phyloP scores from a whole-genome alignment of 2,888 invertebrate genomes.

The Hydraecia micacea region DNA sequence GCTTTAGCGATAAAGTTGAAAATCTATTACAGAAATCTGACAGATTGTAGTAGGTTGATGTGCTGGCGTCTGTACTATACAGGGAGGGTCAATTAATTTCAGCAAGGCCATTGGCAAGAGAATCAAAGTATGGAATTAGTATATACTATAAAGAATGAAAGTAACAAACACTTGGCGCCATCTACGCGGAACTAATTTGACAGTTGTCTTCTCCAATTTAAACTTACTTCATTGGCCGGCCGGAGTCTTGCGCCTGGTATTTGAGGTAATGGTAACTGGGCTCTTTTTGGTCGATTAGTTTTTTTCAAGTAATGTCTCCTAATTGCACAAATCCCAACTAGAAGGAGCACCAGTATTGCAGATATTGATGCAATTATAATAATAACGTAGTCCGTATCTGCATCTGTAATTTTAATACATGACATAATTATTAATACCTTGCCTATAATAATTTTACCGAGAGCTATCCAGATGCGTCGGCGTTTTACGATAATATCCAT shows the following conservation, averaged over 20 bases:
- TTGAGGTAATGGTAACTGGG: slow-evolving; percentile 12
- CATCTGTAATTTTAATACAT: slow-evolving; percentile 5
- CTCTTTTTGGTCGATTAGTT: background rate
- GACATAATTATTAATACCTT: background rate
- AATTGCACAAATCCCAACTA: background rate
- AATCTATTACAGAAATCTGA: no score
- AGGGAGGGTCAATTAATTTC: no score
- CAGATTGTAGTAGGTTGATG: no score
- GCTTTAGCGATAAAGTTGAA: no score
- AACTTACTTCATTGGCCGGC: background rate
- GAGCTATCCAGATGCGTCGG: background rate
- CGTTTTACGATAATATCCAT: background rate
- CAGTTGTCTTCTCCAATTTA: background rate
- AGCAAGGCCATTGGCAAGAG: background rate
- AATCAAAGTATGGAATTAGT: background rate
- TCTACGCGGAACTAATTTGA: background rate
- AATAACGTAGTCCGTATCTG: background rate
- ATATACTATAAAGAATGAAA: background rate
- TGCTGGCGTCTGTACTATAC: no score
- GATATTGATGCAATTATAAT: slow-evolving; percentile 9
- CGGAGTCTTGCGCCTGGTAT: slow-evolving; percentile 1
- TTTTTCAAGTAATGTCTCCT: background rate
- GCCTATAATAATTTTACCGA: background rate
- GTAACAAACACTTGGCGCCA: background rate
- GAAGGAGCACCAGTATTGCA: background rate